Base-by-base conservation (phyloP, 2,888 invertebrate species). In the Heliothis peltigera region DNA sequence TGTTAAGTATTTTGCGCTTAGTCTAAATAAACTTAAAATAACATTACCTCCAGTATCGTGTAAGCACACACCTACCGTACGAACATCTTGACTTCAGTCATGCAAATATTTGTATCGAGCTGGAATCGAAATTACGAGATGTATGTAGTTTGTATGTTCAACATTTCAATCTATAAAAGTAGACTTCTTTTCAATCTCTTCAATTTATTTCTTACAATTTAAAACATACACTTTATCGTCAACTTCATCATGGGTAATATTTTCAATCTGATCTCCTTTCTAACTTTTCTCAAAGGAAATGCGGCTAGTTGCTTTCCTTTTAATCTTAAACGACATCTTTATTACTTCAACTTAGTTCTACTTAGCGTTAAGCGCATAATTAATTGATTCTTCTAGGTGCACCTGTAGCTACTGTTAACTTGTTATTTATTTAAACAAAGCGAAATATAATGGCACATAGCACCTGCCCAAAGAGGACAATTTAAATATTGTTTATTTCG, bases 311-410 rank as follows among this genome's bases (percentile, higher is more conserved):
- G 42, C 44, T 21, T 54, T 10, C 46, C 47, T 47, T 57, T 62
- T 55, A 51, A 63, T 64, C 58, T 49, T 32, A 25, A 68, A 54
- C 61, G 44, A 52, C 52, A 52, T 57, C 56, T 56, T 62, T 64
- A 53, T 57, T 17, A 49, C 56, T 56, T 56, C 44, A 64, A 46
- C 75, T 75, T 53, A 59, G 32, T 56, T 60, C 56, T 32, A 63
- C 59, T 60, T 46, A 52, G 57, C 53, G 56, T 59, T 39, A 76
- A 71, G 53, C 48, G 19, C 15, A 47, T 46, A 63, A 76, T 67
- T 64, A 75, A 77, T 77, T 60, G 44, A 64, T 70, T 78, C 53
- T 66, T 64, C 70, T 70, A 70, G 58, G 53, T 64, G 66, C 76
- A 76, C 79, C 75, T 72, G 77, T 55, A 49, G 28, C 59, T 53